Conservation (phyloP, 2,797 vertebrate species). For the Schizopygopsis malacanthus region DNA sequence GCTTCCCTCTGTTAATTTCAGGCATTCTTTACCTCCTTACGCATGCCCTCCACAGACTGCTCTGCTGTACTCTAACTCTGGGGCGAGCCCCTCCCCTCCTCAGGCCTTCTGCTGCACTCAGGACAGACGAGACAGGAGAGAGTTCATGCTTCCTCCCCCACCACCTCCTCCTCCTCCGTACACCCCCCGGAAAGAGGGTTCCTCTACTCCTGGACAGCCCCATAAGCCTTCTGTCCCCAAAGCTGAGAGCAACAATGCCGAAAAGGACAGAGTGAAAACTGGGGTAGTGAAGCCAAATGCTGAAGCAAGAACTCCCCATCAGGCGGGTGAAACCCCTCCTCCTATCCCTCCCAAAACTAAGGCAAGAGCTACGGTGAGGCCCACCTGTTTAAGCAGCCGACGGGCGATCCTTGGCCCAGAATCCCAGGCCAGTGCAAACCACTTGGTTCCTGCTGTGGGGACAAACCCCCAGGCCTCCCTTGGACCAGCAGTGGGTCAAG, state of each 20-base stretch:
- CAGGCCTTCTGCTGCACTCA: constrained; percentile 76
- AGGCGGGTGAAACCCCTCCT: constrained; percentile 60
- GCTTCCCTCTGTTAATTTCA: constrained; percentile 66
- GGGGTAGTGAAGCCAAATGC: constrained; percentile 21
- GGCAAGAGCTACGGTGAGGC: constrained; percentile 76
- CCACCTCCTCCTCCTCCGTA: constrained; percentile 78
- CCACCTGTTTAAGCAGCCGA: constrained; percentile 73
- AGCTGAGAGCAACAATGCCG: constrained; percentile 68
- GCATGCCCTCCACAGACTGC: constrained; percentile 61
- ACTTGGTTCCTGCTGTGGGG: constrained; percentile 44
- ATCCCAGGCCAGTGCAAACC: constrained; percentile 71
- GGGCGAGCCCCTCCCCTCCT: constrained; percentile 75
- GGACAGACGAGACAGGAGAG: constrained; percentile 73
- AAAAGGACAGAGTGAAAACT: constrained; percentile 64
- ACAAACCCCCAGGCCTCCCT: constrained; percentile 61
- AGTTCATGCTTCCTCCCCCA: constrained; percentile 72
- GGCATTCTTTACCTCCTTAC: constrained; percentile 73
- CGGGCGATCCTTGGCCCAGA: constrained; percentile 71
- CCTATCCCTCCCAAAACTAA: constrained; percentile 68
- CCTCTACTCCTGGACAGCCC: constrained; percentile 58
- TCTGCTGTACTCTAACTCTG: constrained; percentile 32
- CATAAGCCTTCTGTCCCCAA: constrained; percentile 66
- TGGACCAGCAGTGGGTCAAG: constrained; percentile 63
- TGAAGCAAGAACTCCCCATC: constrained; percentile 15
- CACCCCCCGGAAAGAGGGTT: constrained; percentile 79